Percentiles rank a stretch among this genome's conserved stretches.
phyloP scores from a whole-genome alignment of 2,797 vertebrate species.

The Lepilemur ruficaudatus region DNA sequence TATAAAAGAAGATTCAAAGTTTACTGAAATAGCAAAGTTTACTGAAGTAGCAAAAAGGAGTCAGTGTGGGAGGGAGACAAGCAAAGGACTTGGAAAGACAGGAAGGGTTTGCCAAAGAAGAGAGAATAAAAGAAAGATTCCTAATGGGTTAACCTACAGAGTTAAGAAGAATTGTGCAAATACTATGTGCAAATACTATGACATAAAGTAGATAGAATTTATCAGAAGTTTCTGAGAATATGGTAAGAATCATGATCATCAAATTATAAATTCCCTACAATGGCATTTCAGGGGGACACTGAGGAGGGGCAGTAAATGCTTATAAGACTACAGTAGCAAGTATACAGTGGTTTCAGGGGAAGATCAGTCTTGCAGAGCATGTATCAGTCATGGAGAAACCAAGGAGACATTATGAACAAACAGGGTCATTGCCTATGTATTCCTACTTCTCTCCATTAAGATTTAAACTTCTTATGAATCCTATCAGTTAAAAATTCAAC shows the following conservation, averaged over 20 bases:
- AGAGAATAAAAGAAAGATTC: neutral
- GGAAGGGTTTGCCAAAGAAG: neutral
- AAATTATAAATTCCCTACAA: neutral
- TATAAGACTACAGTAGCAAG: neutral
- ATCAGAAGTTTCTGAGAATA: neutral
- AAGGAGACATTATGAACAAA: slow-evolving; percentile 12
- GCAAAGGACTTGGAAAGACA: neutral
- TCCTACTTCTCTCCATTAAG: neutral
- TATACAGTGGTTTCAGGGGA: neutral
- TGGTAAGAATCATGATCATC: neutral
- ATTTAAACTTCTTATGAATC: slow-evolving; percentile 19
- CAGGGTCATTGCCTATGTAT: neutral
- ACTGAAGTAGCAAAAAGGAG: neutral
- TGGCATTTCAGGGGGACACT: neutral
- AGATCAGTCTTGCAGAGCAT: neutral
- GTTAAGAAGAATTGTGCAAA: neutral
- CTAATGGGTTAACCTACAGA: neutral
- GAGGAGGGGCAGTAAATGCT: neutral
- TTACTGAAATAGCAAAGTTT: neutral
- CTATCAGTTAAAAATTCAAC: neutral
- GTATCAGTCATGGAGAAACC: neutral
- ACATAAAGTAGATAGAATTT: neutral
- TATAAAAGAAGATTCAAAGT: neutral
- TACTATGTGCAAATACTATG: neutral
- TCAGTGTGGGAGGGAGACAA: neutral